phyloP scores from a whole-genome alignment of 2,888 invertebrate genomes.

The Campoletis raptor region DNA sequence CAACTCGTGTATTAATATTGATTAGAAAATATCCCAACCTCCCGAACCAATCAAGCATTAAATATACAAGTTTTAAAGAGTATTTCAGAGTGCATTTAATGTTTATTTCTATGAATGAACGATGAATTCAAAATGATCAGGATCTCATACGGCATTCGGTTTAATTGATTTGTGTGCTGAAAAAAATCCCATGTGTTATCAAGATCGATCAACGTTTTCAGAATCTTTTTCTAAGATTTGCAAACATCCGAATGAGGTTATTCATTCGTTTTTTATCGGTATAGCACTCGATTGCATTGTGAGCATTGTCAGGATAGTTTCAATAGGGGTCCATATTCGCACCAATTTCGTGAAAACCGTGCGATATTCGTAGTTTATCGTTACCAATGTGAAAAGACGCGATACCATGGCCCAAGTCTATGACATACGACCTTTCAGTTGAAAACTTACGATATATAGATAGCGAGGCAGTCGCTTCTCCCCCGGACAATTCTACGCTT shows the following conservation, averaged over 20 bases:
- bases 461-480: background rate
- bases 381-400: background rate
- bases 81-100: background rate
- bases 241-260: background rate
- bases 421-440: background rate
- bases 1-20: background rate
- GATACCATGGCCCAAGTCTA: too few relatives aligned
- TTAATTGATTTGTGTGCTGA: background rate
- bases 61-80: background rate
- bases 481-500: conserved; percentile 50
- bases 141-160: too few relatives aligned
- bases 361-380: background rate
- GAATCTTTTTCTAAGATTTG: background rate
- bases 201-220: background rate
- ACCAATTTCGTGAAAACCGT: background rate
- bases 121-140: background rate
- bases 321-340: background rate
- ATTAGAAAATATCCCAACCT: background rate
- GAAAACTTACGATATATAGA: background rate
- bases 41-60: background rate
- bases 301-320: background rate
- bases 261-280: background rate
- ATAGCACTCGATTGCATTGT: background rate
- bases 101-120: background rate
- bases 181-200: background rate